Evolutionary conservation across 2,113 vertebrate species (phyloP).

Genomic region (Seriola rivoliana): DNA sequence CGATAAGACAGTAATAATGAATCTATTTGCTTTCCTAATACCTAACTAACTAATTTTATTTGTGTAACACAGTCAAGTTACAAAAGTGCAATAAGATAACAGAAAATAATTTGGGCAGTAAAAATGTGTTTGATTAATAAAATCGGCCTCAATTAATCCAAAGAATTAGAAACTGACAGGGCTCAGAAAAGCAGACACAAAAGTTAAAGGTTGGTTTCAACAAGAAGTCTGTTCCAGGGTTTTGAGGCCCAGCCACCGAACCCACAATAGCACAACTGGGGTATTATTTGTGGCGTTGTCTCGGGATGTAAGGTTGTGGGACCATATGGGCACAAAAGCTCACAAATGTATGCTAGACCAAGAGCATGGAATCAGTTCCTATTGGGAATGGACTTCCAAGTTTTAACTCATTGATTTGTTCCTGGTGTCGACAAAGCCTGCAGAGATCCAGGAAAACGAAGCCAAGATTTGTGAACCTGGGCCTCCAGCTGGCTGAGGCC

Average conservation of each 20-base stretch:
- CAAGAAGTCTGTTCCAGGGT: not conserved
- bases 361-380: not conserved
- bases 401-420: conserved; percentile 9
- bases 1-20: no score
- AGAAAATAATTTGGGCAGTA: not conserved
- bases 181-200: not conserved
- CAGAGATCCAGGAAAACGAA: conserved; percentile 6
- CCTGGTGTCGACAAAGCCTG: not conserved
- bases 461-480: conserved; percentile 4
- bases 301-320: not conserved
- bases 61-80: not conserved
- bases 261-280: not conserved
- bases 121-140: not conserved
- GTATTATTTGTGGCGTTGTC: not conserved
- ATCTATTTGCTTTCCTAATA: not conserved
- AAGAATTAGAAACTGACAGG: not conserved
- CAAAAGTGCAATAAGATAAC: not conserved
- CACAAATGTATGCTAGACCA: not conserved
- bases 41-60: not conserved
- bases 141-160: not conserved
- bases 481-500: conserved; percentile 31
- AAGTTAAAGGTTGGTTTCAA: not conserved
- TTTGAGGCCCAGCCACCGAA: not conserved
- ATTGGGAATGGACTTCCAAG: not conserved
- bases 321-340: not conserved